These are phyloP conservation scores for Metallyticus violacea DNA, from an alignment of 2,888 invertebrate species.

Conservation along the genomic window DNA sequence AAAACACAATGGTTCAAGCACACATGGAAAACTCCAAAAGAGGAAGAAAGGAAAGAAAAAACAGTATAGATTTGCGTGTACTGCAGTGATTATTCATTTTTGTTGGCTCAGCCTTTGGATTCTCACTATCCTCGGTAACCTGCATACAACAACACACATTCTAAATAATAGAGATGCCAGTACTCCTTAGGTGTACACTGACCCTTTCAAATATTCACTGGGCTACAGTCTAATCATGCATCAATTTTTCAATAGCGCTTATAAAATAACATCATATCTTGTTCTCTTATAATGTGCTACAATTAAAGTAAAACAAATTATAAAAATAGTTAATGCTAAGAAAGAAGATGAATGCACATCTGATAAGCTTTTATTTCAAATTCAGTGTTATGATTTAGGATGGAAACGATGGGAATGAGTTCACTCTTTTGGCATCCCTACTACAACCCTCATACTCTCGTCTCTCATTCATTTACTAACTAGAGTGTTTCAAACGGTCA, in stretches of 20 bases:
- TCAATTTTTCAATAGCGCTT: neutral
- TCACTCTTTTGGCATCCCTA: constrained; percentile 19
- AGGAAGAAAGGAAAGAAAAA: neutral
- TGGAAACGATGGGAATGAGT: neutral
- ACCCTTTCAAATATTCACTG: neutral
- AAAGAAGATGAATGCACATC: constrained; percentile 7
- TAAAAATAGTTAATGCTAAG: constrained; percentile 25
- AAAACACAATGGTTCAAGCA: constrained; percentile 12
- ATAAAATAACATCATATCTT: neutral
- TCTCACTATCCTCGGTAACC: neutral
- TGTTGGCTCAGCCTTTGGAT: neutral
- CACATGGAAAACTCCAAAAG: neutral
- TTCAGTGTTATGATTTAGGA: neutral
- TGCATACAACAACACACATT: neutral
- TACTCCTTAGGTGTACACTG: neutral
- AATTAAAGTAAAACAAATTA: constrained; percentile 13
- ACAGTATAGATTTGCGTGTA: neutral
- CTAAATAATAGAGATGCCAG: constrained; percentile 21
- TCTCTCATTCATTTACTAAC: neutral
- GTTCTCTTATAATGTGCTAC: neutral
- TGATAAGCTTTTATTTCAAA: neutral
- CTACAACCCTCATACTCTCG: neutral
- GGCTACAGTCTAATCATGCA: neutral
- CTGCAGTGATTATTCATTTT: neutral
- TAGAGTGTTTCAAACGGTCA: constrained; percentile 8